phyloP scores from a whole-genome alignment of 2,797 vertebrate species.

The Eospalax fontanierii region DNA sequence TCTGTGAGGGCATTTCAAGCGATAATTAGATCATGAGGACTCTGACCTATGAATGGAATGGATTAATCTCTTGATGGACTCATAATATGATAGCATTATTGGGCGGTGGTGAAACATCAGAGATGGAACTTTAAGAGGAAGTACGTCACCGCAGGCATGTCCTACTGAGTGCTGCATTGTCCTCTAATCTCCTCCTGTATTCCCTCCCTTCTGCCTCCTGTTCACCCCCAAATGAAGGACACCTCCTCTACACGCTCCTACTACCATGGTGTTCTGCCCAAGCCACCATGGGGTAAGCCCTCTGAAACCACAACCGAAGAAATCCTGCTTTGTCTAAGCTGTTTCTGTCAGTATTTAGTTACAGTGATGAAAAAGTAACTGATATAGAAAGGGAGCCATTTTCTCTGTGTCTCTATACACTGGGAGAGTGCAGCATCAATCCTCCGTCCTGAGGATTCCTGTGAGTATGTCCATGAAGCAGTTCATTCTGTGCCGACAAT shows the following conservation, averaged over 20 bases:
- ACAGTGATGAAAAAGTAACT: neutral
- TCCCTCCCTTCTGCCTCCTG: neutral
- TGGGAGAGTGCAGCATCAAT: neutral
- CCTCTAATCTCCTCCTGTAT: neutral
- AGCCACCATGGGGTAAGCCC: neutral
- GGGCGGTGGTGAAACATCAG: neutral
- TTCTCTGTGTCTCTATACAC: neutral
- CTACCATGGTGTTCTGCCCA: neutral
- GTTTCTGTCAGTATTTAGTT: neutral
- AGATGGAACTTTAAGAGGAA: no score
- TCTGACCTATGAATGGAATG: neutral
- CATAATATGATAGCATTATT: neutral
- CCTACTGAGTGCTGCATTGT: no score
- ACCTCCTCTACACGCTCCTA: neutral
- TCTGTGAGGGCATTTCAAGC: neutral
- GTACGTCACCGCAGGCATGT: no score
- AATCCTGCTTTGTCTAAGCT: neutral
- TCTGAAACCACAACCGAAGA: neutral
- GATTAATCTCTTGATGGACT: neutral
- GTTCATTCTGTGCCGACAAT: neutral
- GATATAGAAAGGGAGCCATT: neutral
- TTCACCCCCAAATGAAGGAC: neutral
- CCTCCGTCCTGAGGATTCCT: no score
- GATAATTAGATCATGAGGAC: neutral
- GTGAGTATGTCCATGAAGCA: no score